Evolutionary conservation across 1,140 invertebrate genomes (phyloP).

Genomic region (Camponotus pennsylvanicus): DNA sequence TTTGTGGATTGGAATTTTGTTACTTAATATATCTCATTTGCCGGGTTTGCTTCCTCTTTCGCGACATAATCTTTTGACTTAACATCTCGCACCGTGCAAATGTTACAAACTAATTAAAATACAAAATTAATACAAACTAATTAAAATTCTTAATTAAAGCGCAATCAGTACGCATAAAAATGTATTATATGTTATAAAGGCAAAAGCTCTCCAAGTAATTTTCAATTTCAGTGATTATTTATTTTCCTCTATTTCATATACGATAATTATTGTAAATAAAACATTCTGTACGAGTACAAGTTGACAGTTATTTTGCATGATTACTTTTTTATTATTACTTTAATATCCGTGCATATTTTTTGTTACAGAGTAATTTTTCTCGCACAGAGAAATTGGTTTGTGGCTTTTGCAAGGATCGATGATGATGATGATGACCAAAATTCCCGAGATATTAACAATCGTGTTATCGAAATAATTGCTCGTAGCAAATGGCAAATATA

Average conservation of each 20-base stretch:
- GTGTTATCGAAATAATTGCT: slow-evolving; percentile 21
- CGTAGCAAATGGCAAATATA: background rate
- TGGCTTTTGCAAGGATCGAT: background rate
- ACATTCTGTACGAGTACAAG: background rate
- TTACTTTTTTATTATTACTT: background rate
- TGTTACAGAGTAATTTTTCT: background rate
- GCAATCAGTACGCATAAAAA: background rate
- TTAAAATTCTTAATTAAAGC: slow-evolving; percentile 22
- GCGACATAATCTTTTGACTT: slow-evolving; percentile 15
- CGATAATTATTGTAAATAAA: slow-evolving; percentile 13
- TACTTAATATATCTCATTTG: slow-evolving; percentile 12
- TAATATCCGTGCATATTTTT: too few species aligned
- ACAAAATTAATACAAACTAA: background rate
- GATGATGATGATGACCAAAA: background rate
- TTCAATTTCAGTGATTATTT: background rate
- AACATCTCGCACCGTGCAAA: background rate
- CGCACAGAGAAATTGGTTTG: background rate
- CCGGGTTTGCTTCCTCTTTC: slow-evolving; percentile 1
- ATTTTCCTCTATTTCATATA: background rate
- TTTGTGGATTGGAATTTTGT: slow-evolving; percentile 30
- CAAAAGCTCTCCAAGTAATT: background rate
- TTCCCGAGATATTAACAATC: background rate
- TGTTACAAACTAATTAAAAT: slow-evolving; percentile 23
- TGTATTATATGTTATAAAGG: background rate
- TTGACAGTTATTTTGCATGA: background rate